These are phyloP conservation scores for Sardinella longiceps DNA, from an alignment of 2,797 vertebrate genomes.

Conservation along the genomic window DNA sequence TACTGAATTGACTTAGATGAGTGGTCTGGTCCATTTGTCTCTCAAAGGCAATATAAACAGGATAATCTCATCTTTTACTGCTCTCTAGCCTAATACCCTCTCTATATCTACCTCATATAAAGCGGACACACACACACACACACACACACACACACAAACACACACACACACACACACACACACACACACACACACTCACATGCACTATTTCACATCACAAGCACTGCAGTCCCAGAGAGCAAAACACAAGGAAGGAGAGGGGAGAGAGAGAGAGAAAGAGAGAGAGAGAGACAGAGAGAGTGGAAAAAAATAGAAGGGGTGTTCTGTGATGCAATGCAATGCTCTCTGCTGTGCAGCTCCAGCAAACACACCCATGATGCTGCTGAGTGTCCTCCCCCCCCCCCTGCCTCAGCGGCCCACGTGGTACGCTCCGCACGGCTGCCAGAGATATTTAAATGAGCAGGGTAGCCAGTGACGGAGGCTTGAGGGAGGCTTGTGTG, in stretches of 20 bases:
- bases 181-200: too few species aligned
- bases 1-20: neutral
- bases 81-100: neutral
- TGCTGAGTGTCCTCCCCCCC: constrained; percentile 43
- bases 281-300: neutral
- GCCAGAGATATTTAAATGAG: constrained; percentile 80
- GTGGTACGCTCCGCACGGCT: constrained; percentile 77
- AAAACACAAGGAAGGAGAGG: constrained; percentile 51
- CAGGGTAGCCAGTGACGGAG: constrained; percentile 66
- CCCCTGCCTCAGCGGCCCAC: constrained; percentile 55
- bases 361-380: constrained; percentile 47
- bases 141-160: too few species aligned
- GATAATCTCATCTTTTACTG: neutral
- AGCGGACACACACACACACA: neutral
- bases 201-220: constrained; percentile 7
- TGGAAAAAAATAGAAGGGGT: constrained; percentile 38
- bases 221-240: constrained; percentile 55
- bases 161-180: too few species aligned
- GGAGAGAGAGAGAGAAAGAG: neutral
- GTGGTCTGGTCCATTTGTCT: neutral
- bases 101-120: neutral
- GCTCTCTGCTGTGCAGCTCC: neutral
- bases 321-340: constrained; percentile 24
- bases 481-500: constrained; percentile 60
- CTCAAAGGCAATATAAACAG: constrained; percentile 24